A percentile compares a stretch with the other conserved stretches of the same genome.
phyloP scores from a whole-genome alignment of 2,888 invertebrate genomes.

The Gnatocerus cornutus region DNA sequence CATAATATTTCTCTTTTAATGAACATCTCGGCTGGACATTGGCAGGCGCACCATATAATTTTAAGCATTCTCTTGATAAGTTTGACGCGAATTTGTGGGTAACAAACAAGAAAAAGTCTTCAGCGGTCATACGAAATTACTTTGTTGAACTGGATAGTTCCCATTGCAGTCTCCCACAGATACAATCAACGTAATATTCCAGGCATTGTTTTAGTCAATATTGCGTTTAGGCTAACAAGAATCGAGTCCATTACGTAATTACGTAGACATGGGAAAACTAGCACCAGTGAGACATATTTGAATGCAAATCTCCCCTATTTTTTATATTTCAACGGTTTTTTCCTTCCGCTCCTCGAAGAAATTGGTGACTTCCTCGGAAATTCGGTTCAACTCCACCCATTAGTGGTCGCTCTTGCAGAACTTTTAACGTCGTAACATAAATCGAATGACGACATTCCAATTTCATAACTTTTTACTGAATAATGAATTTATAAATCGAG shows the following conservation, averaged over 20 bases:
- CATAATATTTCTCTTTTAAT: constrained; percentile 38
- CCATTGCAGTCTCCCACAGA: constrained; percentile 27
- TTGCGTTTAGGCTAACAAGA: constrained; percentile 15
- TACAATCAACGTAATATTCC: constrained; percentile 18
- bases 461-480: constrained; percentile 18
- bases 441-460: constrained; percentile 13
- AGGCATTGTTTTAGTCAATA: constrained; percentile 31
- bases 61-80: constrained; percentile 15
- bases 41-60: constrained; percentile 18
- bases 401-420: neutral
- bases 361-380: neutral
- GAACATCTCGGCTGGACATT: constrained; percentile 33
- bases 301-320: neutral
- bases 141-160: neutral
- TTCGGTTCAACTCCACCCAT: constrained; percentile 2
- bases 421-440: constrained; percentile 6
- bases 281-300: neutral
- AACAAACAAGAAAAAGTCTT: constrained; percentile 11
- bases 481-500: constrained; percentile 21
- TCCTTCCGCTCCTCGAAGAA: neutral
- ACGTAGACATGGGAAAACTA: constrained; percentile 3
- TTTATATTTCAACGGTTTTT: neutral
- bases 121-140: constrained; percentile 20
- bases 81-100: constrained; percentile 10
- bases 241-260: constrained; percentile 13